Conservation (phyloP, 2,113 vertebrate species). For the Podocnemis expansa region DNA sequence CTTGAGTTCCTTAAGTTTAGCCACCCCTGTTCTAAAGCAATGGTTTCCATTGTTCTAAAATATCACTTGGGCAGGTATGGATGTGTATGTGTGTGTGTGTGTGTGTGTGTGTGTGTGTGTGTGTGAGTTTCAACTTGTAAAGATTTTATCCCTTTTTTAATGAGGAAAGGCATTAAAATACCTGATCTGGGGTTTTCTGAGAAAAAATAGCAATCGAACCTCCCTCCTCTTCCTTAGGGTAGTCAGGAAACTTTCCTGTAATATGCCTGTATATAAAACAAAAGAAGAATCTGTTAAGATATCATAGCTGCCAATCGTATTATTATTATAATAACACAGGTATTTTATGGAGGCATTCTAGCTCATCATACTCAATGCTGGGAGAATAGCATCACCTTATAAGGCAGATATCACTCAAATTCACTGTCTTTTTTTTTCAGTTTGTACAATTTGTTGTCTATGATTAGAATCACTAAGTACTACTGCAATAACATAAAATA, state of each 20-base stretch:
- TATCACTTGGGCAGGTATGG: not conserved
- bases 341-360: not conserved
- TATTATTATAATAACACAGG: fast-evolving
- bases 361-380: not conserved
- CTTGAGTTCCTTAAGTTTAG: no score
- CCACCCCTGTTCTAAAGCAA: no score
- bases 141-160: fast-evolving
- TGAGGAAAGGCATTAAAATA: constrained; percentile 17
- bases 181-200: constrained; percentile 85
- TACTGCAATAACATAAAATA: constrained; percentile 6
- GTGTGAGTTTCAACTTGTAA: not conserved
- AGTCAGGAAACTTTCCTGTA: constrained; percentile 84
- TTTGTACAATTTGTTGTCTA: not conserved
- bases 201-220: constrained; percentile 82
- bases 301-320: fast-evolving
- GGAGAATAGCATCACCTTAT: no score
- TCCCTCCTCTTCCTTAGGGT: constrained; percentile 78
- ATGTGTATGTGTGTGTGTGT: no score
- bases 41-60: not conserved
- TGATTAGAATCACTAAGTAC: not conserved
- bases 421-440: not conserved
- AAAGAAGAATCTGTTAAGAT: not conserved
- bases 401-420: not conserved
- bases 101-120: no score
- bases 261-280: constrained; percentile 76